Evolutionary conservation across 2,888 invertebrate genomes (phyloP).

Genomic region (Nomada flava): DNA sequence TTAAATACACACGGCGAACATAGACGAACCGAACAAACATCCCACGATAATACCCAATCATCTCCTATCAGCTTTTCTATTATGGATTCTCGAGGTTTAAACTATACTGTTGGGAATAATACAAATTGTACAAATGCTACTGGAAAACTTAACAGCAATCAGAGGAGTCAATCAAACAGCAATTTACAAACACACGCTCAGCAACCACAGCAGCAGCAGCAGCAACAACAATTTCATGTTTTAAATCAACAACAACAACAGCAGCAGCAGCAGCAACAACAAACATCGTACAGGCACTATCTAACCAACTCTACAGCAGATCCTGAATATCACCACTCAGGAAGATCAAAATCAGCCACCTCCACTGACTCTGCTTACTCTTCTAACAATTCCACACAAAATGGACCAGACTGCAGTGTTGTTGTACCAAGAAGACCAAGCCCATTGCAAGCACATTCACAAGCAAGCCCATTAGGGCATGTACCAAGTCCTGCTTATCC

Average conservation of each 20-base stretch:
- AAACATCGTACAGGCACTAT: constrained; percentile 87
- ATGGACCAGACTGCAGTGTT: constrained; percentile 88
- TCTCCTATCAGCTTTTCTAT: constrained; percentile 92
- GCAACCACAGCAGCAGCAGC: constrained; percentile 84
- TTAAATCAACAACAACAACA: constrained; percentile 76
- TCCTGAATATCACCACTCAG: constrained; percentile 86
- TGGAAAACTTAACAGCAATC: constrained; percentile 74
- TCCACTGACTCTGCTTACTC: constrained; percentile 88
- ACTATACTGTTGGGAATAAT: constrained; percentile 86
- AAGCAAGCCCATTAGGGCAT: constrained; percentile 90
- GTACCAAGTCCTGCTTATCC: constrained; percentile 93
- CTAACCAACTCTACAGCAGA: constrained; percentile 87
- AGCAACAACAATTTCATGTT: constrained; percentile 84
- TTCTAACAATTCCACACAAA: constrained; percentile 86
- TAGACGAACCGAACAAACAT: constrained; percentile 84
- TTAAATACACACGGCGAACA: constrained; percentile 83
- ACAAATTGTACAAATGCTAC: constrained; percentile 70
- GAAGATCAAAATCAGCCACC: constrained; percentile 87
- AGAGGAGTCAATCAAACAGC: constrained; percentile 73
- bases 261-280: constrained; percentile 83
- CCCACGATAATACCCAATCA: constrained; percentile 88
- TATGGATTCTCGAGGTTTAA: constrained; percentile 89
- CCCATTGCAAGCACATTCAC: constrained; percentile 89
- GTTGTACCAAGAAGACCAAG: constrained; percentile 89
- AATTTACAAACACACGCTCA: constrained; percentile 73